Conservation (phyloP, 2,113 vertebrate genomes). For the Genyomyrus donnyi region DNA sequence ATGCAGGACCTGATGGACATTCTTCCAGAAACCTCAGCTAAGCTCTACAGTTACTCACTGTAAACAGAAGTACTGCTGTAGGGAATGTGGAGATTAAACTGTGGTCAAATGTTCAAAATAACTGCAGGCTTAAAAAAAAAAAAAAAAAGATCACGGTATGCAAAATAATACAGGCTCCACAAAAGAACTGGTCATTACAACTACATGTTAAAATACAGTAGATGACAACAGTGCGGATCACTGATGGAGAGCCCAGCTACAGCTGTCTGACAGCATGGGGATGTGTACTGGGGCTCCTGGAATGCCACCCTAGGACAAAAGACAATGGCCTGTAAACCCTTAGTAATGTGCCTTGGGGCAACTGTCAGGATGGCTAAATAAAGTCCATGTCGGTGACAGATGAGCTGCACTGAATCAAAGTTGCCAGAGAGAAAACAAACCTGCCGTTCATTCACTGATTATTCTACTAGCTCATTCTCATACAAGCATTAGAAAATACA, state of each 20-base stretch:
- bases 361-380: slow-evolving; percentile 34
- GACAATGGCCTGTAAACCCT: slow-evolving; percentile 24
- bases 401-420: slow-evolving; percentile 22
- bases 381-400: slow-evolving; percentile 29
- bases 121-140: slow-evolving; percentile 27
- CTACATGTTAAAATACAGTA: slow-evolving; percentile 43
- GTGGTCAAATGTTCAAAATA: slow-evolving; percentile 40
- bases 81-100: slow-evolving; percentile 32
- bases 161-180: slow-evolving; percentile 38
- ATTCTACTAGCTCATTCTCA: neutral
- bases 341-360: slow-evolving; percentile 31
- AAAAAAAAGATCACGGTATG: slow-evolving; percentile 42
- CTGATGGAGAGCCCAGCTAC: slow-evolving; percentile 31
- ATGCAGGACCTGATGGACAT: slow-evolving; percentile 48
- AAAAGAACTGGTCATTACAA: slow-evolving; percentile 34
- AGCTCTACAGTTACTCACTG: slow-evolving; percentile 49
- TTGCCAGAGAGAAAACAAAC: neutral
- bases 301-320: slow-evolving; percentile 22
- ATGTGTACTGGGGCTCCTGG: slow-evolving; percentile 20
- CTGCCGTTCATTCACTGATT: neutral
- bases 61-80: slow-evolving; percentile 24
- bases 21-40: slow-evolving; percentile 56
- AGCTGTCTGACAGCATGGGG: slow-evolving; percentile 25
- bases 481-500: neutral
- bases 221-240: slow-evolving; percentile 38